Percentiles rank a stretch among this genome's conserved stretches.
These are phyloP conservation scores for Dendroctonus valens DNA, from an alignment of 1,140 invertebrate species.

Conservation along the genomic window DNA sequence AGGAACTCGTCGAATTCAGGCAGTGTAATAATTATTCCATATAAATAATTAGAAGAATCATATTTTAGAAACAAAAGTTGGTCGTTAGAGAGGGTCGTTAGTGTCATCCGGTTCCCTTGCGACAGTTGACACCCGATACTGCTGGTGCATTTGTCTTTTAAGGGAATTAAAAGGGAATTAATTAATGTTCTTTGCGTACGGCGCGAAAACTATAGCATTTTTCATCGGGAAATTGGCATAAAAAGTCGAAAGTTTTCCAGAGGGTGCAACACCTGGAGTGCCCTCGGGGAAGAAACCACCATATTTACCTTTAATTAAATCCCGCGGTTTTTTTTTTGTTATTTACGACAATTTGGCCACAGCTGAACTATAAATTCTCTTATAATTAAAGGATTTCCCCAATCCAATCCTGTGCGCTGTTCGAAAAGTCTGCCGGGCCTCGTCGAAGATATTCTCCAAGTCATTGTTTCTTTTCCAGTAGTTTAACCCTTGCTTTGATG, in stretches of 20 bases:
- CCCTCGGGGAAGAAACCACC: conserved; percentile 15
- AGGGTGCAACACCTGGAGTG: conserved; percentile 18
- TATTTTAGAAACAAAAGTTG: conserved; percentile 29
- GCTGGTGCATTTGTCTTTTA: conserved; percentile 3
- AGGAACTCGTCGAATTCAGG: conserved; percentile 10
- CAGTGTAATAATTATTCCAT: conserved; percentile 15
- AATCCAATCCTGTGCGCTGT: neutral
- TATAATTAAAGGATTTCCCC: too few species aligned
- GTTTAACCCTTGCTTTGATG: conserved; percentile 51
- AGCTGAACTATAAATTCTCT: too few species aligned
- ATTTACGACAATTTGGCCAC: too few species aligned
- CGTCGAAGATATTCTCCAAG: conserved; percentile 11
- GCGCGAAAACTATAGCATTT: too few species aligned
- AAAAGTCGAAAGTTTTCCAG: neutral
- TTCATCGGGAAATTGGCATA: neutral
- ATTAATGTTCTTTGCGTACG: conserved; percentile 10
- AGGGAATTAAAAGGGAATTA: conserved; percentile 5
- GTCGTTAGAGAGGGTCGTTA: conserved; percentile 21
- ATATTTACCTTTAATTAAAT: conserved; percentile 47
- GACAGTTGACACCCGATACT: conserved; percentile 15
- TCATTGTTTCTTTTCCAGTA: conserved; percentile 42
- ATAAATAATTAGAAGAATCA: conserved; percentile 27
- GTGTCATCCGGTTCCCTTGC: conserved; percentile 9
- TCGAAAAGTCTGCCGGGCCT: neutral
- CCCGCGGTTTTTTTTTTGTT: conserved; percentile 41